A percentile compares a stretch with the other conserved stretches of the same genome.
Conservation (phyloP, 2,888 invertebrate species). For the Acrocyrtus sp. region DNA sequence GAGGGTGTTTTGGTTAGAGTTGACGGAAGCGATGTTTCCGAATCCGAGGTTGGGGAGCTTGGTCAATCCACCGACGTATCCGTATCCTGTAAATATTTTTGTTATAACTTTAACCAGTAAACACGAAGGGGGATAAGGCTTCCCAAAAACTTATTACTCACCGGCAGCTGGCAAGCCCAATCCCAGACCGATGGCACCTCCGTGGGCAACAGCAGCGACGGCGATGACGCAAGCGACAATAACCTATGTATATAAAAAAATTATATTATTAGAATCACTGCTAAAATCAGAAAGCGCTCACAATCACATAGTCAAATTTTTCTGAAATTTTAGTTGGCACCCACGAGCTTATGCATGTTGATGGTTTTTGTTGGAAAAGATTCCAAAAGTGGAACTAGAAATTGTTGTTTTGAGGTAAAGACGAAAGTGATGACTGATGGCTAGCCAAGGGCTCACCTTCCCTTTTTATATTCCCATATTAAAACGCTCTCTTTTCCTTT, state of each 20-base stretch:
- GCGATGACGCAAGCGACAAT: conserved; percentile 47
- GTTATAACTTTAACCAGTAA: too few species aligned
- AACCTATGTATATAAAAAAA: conserved; percentile 23
- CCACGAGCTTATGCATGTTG: conserved; percentile 54
- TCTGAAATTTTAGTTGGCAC: conserved; percentile 19
- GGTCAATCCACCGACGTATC: conserved; percentile 52
- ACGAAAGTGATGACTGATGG: conserved; percentile 44
- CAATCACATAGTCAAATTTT: neutral
- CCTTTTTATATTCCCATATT: conserved; percentile 41
- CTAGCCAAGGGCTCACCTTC: conserved; percentile 10
- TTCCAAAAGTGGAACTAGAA: conserved; percentile 23
- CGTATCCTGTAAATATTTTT: conserved; percentile 29
- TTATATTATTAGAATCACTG: neutral
- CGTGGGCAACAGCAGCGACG: conserved; percentile 34
- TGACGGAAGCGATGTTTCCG: conserved; percentile 50
- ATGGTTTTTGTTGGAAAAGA: conserved; percentile 24
- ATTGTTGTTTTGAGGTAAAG: conserved; percentile 23
- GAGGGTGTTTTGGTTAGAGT: conserved; percentile 52
- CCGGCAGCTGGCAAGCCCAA: conserved; percentile 29
- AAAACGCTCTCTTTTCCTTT: neutral
- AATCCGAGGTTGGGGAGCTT: conserved; percentile 43
- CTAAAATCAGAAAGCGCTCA: neutral
- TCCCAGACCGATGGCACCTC: conserved; percentile 18
- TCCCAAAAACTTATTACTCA: neutral
- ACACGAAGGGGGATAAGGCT: too few species aligned